Conservation (phyloP, 2,113 vertebrate genomes). For the Pygoscelis antarcticus region DNA sequence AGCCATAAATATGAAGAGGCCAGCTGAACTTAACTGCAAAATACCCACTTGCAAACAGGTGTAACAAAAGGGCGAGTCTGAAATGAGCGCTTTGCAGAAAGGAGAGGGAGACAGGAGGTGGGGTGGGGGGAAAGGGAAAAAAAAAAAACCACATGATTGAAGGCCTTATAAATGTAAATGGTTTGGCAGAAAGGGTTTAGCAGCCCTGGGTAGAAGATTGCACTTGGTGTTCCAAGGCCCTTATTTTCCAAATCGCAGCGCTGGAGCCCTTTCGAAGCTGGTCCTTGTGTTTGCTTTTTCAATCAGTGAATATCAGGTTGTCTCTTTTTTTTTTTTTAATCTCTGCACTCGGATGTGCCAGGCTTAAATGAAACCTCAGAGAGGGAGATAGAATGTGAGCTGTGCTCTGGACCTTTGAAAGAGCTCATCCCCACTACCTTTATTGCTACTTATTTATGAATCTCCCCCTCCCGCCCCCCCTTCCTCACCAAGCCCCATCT, state of each 20-base stretch:
- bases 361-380: constrained; percentile 50
- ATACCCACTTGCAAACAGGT: constrained; percentile 47
- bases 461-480: background rate
- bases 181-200: constrained; percentile 55
- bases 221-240: constrained; percentile 39
- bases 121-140: background rate
- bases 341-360: background rate
- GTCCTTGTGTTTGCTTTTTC: constrained; percentile 59
- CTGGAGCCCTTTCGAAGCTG: constrained; percentile 45
- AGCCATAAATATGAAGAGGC: constrained; percentile 33
- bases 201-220: constrained; percentile 64
- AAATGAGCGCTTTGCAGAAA: background rate
- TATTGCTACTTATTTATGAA: constrained; percentile 26
- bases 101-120: background rate
- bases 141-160: background rate
- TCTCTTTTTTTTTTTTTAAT: background rate
- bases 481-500: background rate
- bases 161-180: constrained; percentile 68
- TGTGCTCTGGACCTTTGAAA: background rate
- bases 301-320: constrained; percentile 55
- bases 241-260: constrained; percentile 53
- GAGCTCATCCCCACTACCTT: background rate
- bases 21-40: constrained; percentile 50
- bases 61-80: constrained; percentile 38
- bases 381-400: background rate